These are phyloP conservation scores for Sisyra nigra DNA, from an alignment of 2,888 invertebrate species.

Conservation along the genomic window DNA sequence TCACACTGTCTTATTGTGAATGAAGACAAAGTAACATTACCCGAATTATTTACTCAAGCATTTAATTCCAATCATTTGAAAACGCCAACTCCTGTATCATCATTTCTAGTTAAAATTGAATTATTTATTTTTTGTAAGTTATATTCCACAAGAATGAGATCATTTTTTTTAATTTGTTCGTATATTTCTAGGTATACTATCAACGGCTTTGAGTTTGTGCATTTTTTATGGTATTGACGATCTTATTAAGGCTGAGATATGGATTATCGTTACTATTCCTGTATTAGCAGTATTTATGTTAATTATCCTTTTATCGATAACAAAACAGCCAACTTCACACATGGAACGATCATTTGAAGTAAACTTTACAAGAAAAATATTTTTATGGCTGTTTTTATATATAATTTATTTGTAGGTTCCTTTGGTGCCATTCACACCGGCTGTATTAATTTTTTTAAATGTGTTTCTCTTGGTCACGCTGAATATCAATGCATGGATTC, in stretches of 20 bases:
- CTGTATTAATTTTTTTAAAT: slow-evolving; percentile 65
- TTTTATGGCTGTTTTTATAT: neutral
- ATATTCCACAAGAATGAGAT: neutral
- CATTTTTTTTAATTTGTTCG: neutral
- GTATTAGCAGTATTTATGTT: neutral
- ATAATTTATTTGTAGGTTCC: slow-evolving; percentile 50
- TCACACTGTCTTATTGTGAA: slow-evolving; percentile 4
- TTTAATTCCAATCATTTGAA: slow-evolving; percentile 26
- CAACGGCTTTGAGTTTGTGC: neutral
- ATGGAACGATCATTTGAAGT: neutral
- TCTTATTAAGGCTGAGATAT: neutral
- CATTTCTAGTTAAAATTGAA: slow-evolving; percentile 27
- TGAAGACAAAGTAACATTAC: slow-evolving; percentile 10
- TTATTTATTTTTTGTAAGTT: slow-evolving; percentile 28
- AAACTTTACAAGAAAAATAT: neutral
- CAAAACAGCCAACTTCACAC: neutral
- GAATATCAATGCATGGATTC: slow-evolving; percentile 61
- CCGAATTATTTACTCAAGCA: slow-evolving; percentile 21
- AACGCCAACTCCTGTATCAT: slow-evolving; percentile 27
- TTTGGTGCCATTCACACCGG: slow-evolving; percentile 65
- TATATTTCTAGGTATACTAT: slow-evolving; percentile 2
- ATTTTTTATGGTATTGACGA: neutral
- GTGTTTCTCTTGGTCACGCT: slow-evolving; percentile 73
- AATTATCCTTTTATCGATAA: neutral
- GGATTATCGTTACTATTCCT: neutral